Conservation (phyloP, 1,140 invertebrate genomes). For the Varroa destructor region DNA sequence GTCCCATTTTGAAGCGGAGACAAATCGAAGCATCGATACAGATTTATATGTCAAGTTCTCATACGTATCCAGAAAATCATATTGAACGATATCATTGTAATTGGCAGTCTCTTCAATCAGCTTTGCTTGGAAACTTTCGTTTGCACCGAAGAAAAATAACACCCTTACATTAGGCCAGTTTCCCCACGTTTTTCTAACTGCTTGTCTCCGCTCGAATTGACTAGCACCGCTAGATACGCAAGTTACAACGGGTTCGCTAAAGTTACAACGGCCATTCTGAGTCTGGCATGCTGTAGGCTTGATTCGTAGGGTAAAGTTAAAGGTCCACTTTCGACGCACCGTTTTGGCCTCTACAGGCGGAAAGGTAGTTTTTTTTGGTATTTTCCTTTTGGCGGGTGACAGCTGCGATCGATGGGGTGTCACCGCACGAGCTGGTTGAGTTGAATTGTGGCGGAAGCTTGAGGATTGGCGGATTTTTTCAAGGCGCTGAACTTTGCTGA, state of each 20-base stretch:
- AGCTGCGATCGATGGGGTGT: too few relatives aligned
- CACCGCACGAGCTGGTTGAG: too few relatives aligned
- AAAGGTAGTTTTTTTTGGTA: too few relatives aligned
- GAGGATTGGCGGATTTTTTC: too few relatives aligned
- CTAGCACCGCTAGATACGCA: neutral
- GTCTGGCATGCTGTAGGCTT: neutral
- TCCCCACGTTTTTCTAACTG: slow-evolving; percentile 2
- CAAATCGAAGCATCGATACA: slow-evolving; percentile 34
- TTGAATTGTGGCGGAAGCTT: too few relatives aligned
- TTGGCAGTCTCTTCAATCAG: slow-evolving; percentile 32
- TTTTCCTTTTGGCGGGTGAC: too few relatives aligned
- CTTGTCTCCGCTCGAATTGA: neutral
- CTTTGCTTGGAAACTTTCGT: slow-evolving; percentile 27
- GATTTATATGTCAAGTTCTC: slow-evolving; percentile 33
- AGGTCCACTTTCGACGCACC: neutral
- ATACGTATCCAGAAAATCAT: slow-evolving; percentile 34
- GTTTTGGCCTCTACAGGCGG: neutral
- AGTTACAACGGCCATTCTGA: slow-evolving; percentile 5
- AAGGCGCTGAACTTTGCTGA: too few relatives aligned
- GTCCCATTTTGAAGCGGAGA: slow-evolving; percentile 32
- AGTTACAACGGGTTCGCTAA: neutral
- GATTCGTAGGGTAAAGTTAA: neutral
- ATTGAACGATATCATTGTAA: slow-evolving; percentile 36
- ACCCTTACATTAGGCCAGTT: neutral
- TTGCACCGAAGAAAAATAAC: neutral